Conservation (phyloP, 2,113 vertebrate genomes). For the Phyllostomus discolor region DNA sequence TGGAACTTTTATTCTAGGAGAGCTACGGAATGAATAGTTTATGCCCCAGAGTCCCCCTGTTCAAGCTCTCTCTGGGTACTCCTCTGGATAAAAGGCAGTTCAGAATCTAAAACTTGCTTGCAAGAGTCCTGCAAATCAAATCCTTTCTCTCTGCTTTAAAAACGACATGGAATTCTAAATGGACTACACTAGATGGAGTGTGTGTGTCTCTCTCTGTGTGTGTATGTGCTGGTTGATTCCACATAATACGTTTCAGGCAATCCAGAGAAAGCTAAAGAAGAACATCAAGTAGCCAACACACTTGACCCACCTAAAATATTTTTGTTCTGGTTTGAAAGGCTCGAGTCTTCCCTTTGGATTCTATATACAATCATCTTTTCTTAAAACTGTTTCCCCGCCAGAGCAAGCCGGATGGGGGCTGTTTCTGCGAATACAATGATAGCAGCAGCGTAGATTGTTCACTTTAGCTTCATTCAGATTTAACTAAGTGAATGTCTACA, state of each 20-base stretch:
- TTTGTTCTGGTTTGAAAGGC: constrained; percentile 36
- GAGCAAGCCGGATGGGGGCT: constrained; percentile 6
- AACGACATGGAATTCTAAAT: background rate
- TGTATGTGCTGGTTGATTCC: background rate
- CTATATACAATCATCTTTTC: background rate
- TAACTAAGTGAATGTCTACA: constrained; percentile 79
- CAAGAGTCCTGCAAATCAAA: constrained; percentile 43
- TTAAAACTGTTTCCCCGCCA: background rate
- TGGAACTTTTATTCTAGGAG: constrained; percentile 65
- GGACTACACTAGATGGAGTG: background rate
- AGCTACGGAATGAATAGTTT: constrained; percentile 40
- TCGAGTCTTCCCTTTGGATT: constrained; percentile 20
- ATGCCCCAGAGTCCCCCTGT: background rate
- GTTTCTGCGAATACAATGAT: constrained; percentile 65
- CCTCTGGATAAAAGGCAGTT: constrained; percentile 42
- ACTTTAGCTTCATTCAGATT: constrained; percentile 79
- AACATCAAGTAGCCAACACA: background rate
- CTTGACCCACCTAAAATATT: background rate
- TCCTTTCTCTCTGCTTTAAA: constrained; percentile 32
- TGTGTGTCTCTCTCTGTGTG: background rate
- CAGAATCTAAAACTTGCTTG: constrained; percentile 30
- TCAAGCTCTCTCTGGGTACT: constrained; percentile 22
- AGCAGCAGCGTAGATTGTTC: constrained; percentile 64
- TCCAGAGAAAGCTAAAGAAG: background rate
- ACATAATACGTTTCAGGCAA: background rate